phyloP scores from a whole-genome alignment of 2,113 vertebrate genomes.

The Psammodynastes pulverulentus region DNA sequence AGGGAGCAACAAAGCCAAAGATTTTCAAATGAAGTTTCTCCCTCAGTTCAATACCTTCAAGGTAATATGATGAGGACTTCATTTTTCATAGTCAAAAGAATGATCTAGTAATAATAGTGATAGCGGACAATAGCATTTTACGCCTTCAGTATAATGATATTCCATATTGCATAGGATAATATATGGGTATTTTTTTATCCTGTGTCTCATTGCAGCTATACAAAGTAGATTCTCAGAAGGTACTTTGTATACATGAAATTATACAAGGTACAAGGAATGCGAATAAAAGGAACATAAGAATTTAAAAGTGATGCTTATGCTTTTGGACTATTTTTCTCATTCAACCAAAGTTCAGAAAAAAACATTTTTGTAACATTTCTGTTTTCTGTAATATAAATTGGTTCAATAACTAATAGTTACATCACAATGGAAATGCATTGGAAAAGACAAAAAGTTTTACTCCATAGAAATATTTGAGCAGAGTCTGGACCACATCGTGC shows the following conservation, averaged over 20 bases:
- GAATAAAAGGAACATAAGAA: not conserved
- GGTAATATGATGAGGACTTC: slow-evolving; percentile 34
- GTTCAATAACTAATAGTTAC: not conserved
- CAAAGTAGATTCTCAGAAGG: slow-evolving; percentile 35
- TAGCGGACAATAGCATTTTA: slow-evolving; percentile 33
- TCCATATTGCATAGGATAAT: slow-evolving; percentile 31
- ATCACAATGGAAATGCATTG: not conserved
- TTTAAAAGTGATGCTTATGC: not conserved
- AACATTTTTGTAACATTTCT: not conserved
- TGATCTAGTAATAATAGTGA: slow-evolving; percentile 41
- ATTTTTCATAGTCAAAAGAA: slow-evolving; percentile 45
- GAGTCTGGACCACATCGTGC: not conserved
- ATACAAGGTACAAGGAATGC: slow-evolving; percentile 33
- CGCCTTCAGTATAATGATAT: slow-evolving; percentile 10
- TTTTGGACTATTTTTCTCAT: not conserved
- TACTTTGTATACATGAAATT: slow-evolving; percentile 25
- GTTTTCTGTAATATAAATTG: too few species aligned
- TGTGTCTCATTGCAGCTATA: slow-evolving; percentile 20
- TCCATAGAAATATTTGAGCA: too few species aligned
- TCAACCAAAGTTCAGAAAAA: not conserved
- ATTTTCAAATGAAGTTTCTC: slow-evolving; percentile 38
- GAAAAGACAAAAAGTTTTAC: not conserved
- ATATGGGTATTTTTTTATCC: slow-evolving; percentile 37
- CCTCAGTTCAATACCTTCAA: slow-evolving; percentile 22
- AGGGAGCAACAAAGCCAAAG: not conserved